These are phyloP conservation scores for Saguinus imperator DNA, from an alignment of 2,113 vertebrate species.

Conservation along the genomic window DNA sequence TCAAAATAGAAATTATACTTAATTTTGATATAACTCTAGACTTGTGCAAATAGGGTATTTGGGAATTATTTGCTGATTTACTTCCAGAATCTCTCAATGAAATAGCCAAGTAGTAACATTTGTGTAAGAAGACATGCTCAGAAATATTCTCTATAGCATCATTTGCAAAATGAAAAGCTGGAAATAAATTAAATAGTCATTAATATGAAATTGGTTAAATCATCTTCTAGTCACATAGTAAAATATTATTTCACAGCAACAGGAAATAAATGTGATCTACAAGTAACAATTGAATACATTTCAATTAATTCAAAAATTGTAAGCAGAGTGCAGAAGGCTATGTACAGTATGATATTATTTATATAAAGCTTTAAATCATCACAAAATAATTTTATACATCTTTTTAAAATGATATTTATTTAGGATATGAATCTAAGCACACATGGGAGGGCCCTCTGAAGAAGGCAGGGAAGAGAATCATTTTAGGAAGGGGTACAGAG, in stretches of 20 bases:
- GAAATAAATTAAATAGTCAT: conserved; percentile 14
- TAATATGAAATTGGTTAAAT: neutral
- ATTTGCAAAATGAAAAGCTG: conserved; percentile 23
- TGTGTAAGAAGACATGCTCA: neutral
- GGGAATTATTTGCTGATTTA: neutral
- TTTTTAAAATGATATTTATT: neutral
- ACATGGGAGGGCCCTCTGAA: neutral
- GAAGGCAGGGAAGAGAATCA: neutral
- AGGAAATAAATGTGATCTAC: neutral
- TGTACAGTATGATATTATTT: neutral
- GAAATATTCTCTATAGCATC: neutral
- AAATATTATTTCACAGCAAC: conserved; percentile 13
- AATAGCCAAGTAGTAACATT: neutral
- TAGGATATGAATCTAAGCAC: neutral
- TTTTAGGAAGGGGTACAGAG: neutral
- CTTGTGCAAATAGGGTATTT: neutral
- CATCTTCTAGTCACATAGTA: neutral
- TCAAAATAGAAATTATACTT: neutral
- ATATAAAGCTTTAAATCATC: neutral
- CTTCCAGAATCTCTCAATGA: neutral
- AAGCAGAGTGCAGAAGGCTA: neutral
- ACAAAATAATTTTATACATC: neutral
- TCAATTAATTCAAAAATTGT: neutral
- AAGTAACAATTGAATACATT: neutral
- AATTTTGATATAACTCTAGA: neutral